phyloP scores from a whole-genome alignment of 1,140 invertebrate species.

The Brachionus paranguensis region DNA sequence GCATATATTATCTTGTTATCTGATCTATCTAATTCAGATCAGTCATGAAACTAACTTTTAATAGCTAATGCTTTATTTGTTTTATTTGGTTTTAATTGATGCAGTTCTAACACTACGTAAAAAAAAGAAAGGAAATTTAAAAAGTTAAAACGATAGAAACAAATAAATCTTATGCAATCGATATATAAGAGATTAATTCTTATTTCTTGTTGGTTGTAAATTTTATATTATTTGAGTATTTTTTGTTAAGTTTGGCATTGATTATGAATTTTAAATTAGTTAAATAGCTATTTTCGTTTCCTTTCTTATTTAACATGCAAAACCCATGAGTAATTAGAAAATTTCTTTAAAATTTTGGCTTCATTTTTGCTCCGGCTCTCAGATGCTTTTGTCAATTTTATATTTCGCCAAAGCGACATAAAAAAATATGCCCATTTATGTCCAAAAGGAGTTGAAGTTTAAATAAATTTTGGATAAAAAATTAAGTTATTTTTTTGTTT shows the following conservation, averaged over 20 bases:
- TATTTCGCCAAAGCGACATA: not conserved
- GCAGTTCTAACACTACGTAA: not conserved
- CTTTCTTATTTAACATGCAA: not conserved
- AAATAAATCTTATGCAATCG: not conserved
- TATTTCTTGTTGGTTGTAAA: not conserved
- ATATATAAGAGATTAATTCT: constrained; percentile 2
- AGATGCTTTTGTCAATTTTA: not conserved
- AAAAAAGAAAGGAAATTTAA: not conserved
- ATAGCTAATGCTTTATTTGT: not conserved
- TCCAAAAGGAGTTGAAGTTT: too few relatives aligned
- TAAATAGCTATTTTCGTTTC: not conserved
- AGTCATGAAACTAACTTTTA: not conserved
- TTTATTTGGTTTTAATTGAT: not conserved
- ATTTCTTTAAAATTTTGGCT: not conserved
- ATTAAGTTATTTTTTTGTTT: too few relatives aligned
- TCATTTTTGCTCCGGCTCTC: not conserved
- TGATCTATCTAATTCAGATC: not conserved
- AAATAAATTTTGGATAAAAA: too few relatives aligned
- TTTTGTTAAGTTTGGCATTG: not conserved
- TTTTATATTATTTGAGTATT: not conserved
- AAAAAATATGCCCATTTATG: not conserved
- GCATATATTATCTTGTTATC: constrained; percentile 16
- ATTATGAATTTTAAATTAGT: constrained; percentile 2
- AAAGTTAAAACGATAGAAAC: not conserved
- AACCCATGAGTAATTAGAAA: constrained; percentile 5